phyloP scores from a whole-genome alignment of 2,888 invertebrate species.

The Xiphydria camelus region DNA sequence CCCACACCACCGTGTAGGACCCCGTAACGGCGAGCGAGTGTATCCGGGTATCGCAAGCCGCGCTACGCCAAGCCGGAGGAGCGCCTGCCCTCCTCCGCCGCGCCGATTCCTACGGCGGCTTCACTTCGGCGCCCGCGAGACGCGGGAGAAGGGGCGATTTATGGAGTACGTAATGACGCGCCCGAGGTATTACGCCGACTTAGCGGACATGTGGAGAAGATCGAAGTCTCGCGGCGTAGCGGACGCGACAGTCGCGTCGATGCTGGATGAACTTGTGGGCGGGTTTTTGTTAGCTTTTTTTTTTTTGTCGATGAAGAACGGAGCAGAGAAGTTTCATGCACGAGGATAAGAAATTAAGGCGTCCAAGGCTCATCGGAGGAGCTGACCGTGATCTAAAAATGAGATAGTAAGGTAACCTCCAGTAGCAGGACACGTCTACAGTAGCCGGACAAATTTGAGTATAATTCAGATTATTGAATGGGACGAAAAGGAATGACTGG shows the following conservation, averaged over 20 bases:
- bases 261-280: no score
- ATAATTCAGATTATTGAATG: no score
- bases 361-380: no score
- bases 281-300: no score
- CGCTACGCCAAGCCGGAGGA: neutral
- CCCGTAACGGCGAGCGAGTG: slow-evolving; percentile 31
- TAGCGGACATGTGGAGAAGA: slow-evolving; percentile 24
- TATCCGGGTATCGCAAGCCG: slow-evolving; percentile 44
- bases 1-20: slow-evolving; percentile 6
- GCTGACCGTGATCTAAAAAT: no score
- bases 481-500: no score
- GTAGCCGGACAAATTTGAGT: no score
- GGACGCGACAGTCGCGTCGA: neutral
- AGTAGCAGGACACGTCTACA: no score
- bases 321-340: no score
- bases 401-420: no score
- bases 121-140: slow-evolving; percentile 9
- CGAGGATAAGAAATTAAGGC: no score
- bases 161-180: slow-evolving; percentile 48
- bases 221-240: neutral
- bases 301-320: no score
- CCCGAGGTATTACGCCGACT: slow-evolving; percentile 39
- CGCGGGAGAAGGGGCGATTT: slow-evolving; percentile 29
- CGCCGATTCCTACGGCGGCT: slow-evolving; percentile 1
- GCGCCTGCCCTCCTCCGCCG: slow-evolving; percentile 7